Conservation (phyloP, 2,888 invertebrate genomes). For the Crocallis elinguaria region DNA sequence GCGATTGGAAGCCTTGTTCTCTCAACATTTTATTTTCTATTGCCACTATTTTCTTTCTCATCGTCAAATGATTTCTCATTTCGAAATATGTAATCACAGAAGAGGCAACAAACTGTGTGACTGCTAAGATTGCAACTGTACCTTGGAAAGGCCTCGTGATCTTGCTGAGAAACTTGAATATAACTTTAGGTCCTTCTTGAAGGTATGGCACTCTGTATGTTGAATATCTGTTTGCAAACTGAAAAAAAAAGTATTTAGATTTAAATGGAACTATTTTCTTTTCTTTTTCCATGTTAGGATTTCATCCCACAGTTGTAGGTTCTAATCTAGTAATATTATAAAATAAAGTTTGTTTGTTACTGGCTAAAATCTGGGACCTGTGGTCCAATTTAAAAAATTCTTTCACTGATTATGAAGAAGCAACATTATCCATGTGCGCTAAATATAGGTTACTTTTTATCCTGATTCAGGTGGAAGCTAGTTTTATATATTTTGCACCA, state of each 20-base stretch:
- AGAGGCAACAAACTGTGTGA: slow-evolving; percentile 81
- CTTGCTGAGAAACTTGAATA: slow-evolving; percentile 80
- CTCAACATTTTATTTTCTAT: slow-evolving; percentile 59
- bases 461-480: too few species aligned
- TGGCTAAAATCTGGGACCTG: too few species aligned
- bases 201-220: slow-evolving; percentile 88
- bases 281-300: too few species aligned
- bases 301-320: too few species aligned
- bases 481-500: too few species aligned
- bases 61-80: slow-evolving; percentile 74
- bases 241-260: slow-evolving; percentile 58
- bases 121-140: slow-evolving; percentile 72
- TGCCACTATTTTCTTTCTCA: slow-evolving; percentile 66
- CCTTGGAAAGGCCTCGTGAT: slow-evolving; percentile 82
- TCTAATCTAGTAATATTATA: too few species aligned
- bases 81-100: slow-evolving; percentile 86
- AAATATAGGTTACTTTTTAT: too few species aligned
- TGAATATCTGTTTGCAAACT: slow-evolving; percentile 86
- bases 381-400: too few species aligned
- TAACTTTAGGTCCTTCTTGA: slow-evolving; percentile 80
- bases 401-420: too few species aligned
- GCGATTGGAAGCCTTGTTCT: slow-evolving; percentile 32
- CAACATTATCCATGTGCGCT: too few species aligned
- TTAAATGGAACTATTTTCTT: too few species aligned
- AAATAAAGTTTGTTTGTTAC: too few species aligned